Evolutionary conservation across 1,140 invertebrate genomes (phyloP), one percentile per base, ranked within the genome.

Genomic region (Venustaconcha ellipsiformis): DNA sequence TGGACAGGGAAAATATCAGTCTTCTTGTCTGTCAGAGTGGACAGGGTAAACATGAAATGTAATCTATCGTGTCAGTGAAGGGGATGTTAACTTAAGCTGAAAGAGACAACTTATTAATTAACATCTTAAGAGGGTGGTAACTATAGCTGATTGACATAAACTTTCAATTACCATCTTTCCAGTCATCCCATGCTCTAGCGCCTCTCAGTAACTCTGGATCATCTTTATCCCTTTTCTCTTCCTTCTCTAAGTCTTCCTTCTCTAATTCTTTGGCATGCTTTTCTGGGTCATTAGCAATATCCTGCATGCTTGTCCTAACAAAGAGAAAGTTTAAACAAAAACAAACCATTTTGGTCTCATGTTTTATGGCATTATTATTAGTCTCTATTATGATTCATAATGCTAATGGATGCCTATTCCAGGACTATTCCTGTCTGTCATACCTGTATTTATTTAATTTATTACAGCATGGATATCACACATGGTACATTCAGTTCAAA

Each of bases 151-250:
- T 48, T 48, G 37, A 48, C 37, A 48, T 48, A 8, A 48, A 48
- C 37, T 48, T 8, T 48, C 37, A 67, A 72, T 79, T 76, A 89
- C 89, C 94, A 91, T 98, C 97, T 90, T 97, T 98, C 87, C 95
- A 98, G 80, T 98, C 97, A 90, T 99, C 97, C 93, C 94, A 94
- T 72, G 92, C 92, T 67, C 95, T 91, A 82, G 93, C 90, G 78
- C 92, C 92, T 8, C 89, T 92, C 67, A 96, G 86, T 79, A 92
- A 89, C 77, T 95, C 94, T 2, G 92, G 91, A 92, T 97, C 94
- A 86, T 97, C 96, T n/a, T 90, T 87, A 82, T 96, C 94, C 67
- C 92, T 90, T 80, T 93, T 90, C 20, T 90, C 88, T 82, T 96
- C 94, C 80, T 93, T 92, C 74, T 92, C 89, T 57, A 89, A 89